Conservation (phyloP, 1,140 invertebrate species). For the Nixonia krombeini region DNA sequence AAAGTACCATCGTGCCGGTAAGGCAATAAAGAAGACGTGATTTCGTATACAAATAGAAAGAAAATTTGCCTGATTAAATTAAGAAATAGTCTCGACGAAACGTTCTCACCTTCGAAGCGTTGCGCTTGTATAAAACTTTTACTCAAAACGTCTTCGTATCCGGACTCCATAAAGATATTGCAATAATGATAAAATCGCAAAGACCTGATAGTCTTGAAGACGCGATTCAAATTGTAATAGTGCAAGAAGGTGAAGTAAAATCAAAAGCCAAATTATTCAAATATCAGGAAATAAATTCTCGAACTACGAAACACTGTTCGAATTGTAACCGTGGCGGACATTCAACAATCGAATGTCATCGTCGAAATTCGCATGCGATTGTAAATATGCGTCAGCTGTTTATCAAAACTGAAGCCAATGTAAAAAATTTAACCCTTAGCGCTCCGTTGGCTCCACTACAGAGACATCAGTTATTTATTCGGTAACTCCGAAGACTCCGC, state of each 20-base stretch:
- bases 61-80: conserved; percentile 27
- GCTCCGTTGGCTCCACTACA: too few relatives aligned
- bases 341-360: conserved; percentile 3
- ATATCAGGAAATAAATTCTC: conserved; percentile 19
- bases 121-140: conserved; percentile 19
- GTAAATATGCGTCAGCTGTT: not conserved
- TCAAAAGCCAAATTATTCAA: conserved; percentile 13
- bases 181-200: conserved; percentile 23
- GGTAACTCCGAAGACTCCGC: too few relatives aligned
- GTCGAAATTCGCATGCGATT: not conserved
- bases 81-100: conserved; percentile 18
- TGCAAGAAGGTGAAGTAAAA: conserved; percentile 18
- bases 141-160: conserved; percentile 16
- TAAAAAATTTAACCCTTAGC: not conserved
- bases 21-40: conserved; percentile 13
- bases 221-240: conserved; percentile 23
- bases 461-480: too few relatives aligned
- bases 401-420: not conserved
- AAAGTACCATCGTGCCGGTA: conserved; percentile 29
- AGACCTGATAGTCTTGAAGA: conserved; percentile 21
- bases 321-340: conserved; percentile 15
- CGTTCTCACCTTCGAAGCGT: not conserved
- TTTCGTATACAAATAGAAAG: conserved; percentile 14
- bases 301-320: conserved; percentile 7
- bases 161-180: conserved; percentile 20